Evolutionary conservation across 2,113 vertebrate genomes (phyloP).

Genomic region (Myotis lucifugus): DNA sequence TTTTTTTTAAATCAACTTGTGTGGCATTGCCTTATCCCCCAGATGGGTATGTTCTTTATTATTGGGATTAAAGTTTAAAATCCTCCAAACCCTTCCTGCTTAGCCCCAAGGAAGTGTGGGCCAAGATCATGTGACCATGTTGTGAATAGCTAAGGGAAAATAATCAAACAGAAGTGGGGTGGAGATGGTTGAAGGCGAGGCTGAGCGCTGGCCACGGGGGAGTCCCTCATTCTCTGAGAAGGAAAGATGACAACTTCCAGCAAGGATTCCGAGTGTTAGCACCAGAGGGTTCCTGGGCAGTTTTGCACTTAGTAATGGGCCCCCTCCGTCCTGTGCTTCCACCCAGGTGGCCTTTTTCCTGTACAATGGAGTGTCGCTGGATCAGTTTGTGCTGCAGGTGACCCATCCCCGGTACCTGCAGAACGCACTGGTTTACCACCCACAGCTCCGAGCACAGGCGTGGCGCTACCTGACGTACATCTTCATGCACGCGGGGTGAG

Average conservation of each 20-base stretch:
- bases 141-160: not conserved
- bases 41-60: not conserved
- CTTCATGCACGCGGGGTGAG: slow-evolving; percentile 99
- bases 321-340: not conserved
- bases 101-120: not conserved
- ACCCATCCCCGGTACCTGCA: slow-evolving; percentile 94
- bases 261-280: not conserved
- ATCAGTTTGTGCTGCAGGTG: slow-evolving; percentile 95
- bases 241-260: not conserved
- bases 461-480: slow-evolving; percentile 98
- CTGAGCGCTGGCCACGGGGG: rapidly evolving
- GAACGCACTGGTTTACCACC: slow-evolving; percentile 94
- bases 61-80: not conserved
- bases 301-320: not conserved
- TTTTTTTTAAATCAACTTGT: not conserved
- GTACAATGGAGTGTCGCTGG: slow-evolving; percentile 93
- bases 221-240: not conserved
- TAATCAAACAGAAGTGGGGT: not conserved
- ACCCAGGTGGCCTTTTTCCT: slow-evolving; percentile 94
- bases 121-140: not conserved
- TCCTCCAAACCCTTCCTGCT: not conserved
- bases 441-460: slow-evolving; percentile 93
- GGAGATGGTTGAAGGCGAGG: not conserved
- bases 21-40: not conserved
- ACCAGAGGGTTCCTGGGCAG: not conserved